Evolutionary conservation across 2,888 invertebrate species (phyloP).

Genomic region (Eupithecia subumbrata): DNA sequence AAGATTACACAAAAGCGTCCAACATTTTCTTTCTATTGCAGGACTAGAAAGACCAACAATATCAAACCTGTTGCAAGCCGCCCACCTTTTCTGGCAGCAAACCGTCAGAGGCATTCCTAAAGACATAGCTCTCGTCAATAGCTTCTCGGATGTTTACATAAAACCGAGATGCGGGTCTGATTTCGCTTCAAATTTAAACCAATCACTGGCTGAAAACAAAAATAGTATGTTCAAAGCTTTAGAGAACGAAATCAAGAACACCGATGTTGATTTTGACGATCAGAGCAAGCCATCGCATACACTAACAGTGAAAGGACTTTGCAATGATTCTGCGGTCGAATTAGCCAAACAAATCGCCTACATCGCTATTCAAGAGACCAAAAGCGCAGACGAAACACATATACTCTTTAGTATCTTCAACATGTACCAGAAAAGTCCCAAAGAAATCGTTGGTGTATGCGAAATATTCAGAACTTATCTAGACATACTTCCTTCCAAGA

Average conservation of each 20-base stretch:
- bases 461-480: slow-evolving; percentile 52
- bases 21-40: slow-evolving; percentile 55
- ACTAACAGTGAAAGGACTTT: slow-evolving; percentile 74
- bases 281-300: slow-evolving; percentile 59
- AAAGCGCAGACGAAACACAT: slow-evolving; percentile 33
- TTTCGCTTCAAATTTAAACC: slow-evolving; percentile 62
- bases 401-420: slow-evolving; percentile 57
- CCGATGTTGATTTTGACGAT: slow-evolving; percentile 22
- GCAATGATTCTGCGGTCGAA: slow-evolving; percentile 78
- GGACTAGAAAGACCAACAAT: slow-evolving; percentile 85
- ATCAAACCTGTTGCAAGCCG: slow-evolving; percentile 86
- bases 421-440: slow-evolving; percentile 64
- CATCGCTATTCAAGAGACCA: slow-evolving; percentile 59
- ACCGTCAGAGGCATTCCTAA: slow-evolving; percentile 84
- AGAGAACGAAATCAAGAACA: slow-evolving; percentile 51
- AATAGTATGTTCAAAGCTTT: slow-evolving; percentile 72
- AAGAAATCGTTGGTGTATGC: slow-evolving; percentile 48
- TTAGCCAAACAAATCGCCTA: slow-evolving; percentile 83
- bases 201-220: slow-evolving; percentile 78
- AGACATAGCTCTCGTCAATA: slow-evolving; percentile 81
- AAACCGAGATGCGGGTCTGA: slow-evolving; percentile 80
- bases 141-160: slow-evolving; percentile 87
- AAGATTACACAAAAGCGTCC: neutral
- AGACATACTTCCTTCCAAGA: slow-evolving; percentile 14
- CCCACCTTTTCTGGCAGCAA: slow-evolving; percentile 86